Evolutionary conservation across 2,113 vertebrate species (phyloP), one percentile per base, ranked within the genome.

Genomic region (Syrrhaptes paradoxus): DNA sequence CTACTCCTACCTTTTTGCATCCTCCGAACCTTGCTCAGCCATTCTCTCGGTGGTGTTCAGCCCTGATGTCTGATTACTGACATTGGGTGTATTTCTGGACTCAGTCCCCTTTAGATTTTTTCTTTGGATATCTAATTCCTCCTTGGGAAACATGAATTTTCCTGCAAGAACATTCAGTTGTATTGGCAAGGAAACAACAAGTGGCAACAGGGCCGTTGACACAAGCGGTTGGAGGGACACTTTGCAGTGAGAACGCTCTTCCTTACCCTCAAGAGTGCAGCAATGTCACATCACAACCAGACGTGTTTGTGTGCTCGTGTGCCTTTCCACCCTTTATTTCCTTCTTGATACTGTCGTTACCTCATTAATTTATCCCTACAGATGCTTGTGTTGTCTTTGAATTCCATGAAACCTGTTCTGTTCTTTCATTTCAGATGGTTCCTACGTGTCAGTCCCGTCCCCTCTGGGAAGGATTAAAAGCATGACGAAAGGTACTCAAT

Each of bases 391-490:
- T 26, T 68, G 52, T 34, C 7, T 0, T 28, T 59, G 71, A 62
- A 10, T 88, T 59, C 55, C 74, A 20, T 79, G 62, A 70, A 63
- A 58, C 51, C 68, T 43, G 6, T 59, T 89, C 63, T 92, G 34
- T 71, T 81, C 90, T 98, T 96, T 85, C 36, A 49, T 98, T 98
- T 92, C 98, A 99, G 99, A 99, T 83, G 99, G 99, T 8, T 99
- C 99, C 84, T 99, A 99, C 2, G 99, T 99, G 80, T 99, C 99
- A 71, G 98, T 99, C 62, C 99, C 99, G 3, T 99, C 99, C 63
- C 99, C 99, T 77, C 97, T 99, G 52, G 99, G 99, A 74, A 99
- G 99, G 97, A 99, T 99, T 93, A 99, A 99, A 97, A 99, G 98
- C 98, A 99, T 99, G 99, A 99, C 99, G 24, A 99, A 99, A 99